These are phyloP conservation scores for Trichopoda pennipes DNA, from an alignment of 2,888 invertebrate species.

Conservation along the genomic window DNA sequence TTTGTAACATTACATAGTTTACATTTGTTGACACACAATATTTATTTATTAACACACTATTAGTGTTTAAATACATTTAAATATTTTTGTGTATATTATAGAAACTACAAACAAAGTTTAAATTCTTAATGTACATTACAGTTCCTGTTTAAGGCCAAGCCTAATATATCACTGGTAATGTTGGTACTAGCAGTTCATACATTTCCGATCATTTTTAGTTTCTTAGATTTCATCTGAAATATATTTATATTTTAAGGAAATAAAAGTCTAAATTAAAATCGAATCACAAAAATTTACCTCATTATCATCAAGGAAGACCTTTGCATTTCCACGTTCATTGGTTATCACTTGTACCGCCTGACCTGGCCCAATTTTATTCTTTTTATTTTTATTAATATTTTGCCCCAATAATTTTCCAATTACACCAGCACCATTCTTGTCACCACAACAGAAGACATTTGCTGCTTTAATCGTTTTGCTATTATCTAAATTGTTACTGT, in stretches of 20 bases:
- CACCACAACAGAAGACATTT: constrained; percentile 80
- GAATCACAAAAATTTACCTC: constrained; percentile 42
- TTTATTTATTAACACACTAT: no score
- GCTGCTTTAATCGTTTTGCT: constrained; percentile 61
- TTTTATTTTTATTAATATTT: constrained; percentile 50
- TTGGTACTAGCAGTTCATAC: constrained; percentile 69
- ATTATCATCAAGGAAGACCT: constrained; percentile 41
- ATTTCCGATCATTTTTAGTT: constrained; percentile 76
- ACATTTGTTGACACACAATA: no score
- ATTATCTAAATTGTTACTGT: constrained; percentile 78
- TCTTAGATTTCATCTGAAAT: constrained; percentile 77
- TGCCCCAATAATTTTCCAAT: constrained; percentile 72
- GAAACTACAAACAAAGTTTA: constrained; percentile 33
- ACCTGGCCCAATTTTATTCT: constrained; percentile 82
- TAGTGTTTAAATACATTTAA: neutral
- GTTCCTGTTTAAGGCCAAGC: constrained; percentile 2
- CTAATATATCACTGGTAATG: constrained; percentile 8
- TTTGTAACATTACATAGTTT: no score
- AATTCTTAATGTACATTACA: neutral
- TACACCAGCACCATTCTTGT: constrained; percentile 54
- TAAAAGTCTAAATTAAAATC: neutral
- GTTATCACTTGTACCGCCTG: constrained; percentile 88
- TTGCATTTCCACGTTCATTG: constrained; percentile 63
- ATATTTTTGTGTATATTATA: constrained; percentile 13
- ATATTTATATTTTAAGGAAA: constrained; percentile 9